Conservation (phyloP, 2,888 invertebrate genomes). For the Thalpophila matura region DNA sequence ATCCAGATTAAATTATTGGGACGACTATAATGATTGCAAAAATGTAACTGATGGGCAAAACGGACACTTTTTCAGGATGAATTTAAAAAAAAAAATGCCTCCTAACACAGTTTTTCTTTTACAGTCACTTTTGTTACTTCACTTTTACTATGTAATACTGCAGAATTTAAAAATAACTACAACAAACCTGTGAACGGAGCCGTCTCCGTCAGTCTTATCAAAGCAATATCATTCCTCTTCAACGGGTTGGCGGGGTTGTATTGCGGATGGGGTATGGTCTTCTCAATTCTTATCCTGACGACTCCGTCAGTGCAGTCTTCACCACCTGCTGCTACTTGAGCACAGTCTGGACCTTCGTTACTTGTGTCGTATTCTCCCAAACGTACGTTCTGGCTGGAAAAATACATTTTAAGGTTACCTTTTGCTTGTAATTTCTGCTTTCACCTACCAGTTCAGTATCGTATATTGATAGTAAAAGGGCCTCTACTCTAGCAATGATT, state of each 20-base stretch:
- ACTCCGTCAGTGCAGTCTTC: conserved; percentile 82
- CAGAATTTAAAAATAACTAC: neutral
- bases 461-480: no score
- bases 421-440: no score
- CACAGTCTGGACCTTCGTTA: conserved; percentile 81
- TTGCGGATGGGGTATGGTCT: conserved; percentile 81
- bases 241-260: conserved; percentile 68
- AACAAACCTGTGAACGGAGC: conserved; percentile 58
- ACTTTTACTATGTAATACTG: no score
- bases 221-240: conserved; percentile 83
- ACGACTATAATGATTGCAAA: no score
- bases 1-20: no score
- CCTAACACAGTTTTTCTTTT: no score
- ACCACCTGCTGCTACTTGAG: conserved; percentile 66
- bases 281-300: conserved; percentile 78
- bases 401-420: neutral
- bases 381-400: conserved; percentile 53
- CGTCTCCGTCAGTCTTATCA: conserved; percentile 78
- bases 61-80: no score
- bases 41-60: no score
- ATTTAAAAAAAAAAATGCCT: no score
- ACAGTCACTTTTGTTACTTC: no score
- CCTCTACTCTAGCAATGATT: no score
- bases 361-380: conserved; percentile 87
- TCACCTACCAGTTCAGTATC: no score